These are phyloP conservation scores for Corythoichthys haematopterus DNA, from an alignment of 2,113 vertebrate species.

Conservation along the genomic window DNA sequence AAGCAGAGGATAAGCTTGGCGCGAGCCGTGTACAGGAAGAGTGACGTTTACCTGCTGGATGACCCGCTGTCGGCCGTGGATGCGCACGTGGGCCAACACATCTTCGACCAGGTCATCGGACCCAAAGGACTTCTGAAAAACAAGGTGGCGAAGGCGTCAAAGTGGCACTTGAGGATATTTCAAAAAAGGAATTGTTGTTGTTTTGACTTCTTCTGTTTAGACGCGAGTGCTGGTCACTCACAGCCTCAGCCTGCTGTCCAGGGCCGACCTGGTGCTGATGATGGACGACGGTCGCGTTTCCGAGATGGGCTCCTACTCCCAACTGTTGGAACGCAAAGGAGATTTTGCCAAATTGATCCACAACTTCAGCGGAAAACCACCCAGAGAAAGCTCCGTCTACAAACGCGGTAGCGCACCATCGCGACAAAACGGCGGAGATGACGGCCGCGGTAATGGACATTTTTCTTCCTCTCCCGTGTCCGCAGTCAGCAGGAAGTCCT, in stretches of 20 bases:
- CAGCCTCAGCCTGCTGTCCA: constrained; percentile 82
- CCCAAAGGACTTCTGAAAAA: constrained; percentile 86
- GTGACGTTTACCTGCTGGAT: constrained; percentile 83
- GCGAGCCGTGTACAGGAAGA: constrained; percentile 83
- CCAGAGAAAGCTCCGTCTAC: constrained; percentile 25
- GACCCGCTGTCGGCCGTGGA: constrained; percentile 93
- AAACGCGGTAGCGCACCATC: neutral
- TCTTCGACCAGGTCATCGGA: constrained; percentile 90
- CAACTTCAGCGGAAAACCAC: constrained; percentile 75
- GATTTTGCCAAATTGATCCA: constrained; percentile 91
- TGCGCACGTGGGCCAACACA: constrained; percentile 90
- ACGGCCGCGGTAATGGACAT: neutral
- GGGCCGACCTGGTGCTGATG: constrained; percentile 83
- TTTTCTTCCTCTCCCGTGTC: neutral
- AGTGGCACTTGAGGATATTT: too few relatives aligned
- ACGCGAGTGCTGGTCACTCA: constrained; percentile 92
- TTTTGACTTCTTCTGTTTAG: constrained; percentile 50
- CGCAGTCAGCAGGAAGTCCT: constrained; percentile 55
- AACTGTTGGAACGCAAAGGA: constrained; percentile 80
- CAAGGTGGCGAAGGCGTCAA: constrained; percentile 68
- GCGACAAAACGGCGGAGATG: neutral
- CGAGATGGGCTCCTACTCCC: constrained; percentile 88
- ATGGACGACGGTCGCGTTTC: constrained; percentile 88
- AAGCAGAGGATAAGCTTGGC: constrained; percentile 92
- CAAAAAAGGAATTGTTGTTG: constrained; percentile 77